phyloP scores from a whole-genome alignment of 2,113 vertebrate species.

The Heteronetta atricapilla region DNA sequence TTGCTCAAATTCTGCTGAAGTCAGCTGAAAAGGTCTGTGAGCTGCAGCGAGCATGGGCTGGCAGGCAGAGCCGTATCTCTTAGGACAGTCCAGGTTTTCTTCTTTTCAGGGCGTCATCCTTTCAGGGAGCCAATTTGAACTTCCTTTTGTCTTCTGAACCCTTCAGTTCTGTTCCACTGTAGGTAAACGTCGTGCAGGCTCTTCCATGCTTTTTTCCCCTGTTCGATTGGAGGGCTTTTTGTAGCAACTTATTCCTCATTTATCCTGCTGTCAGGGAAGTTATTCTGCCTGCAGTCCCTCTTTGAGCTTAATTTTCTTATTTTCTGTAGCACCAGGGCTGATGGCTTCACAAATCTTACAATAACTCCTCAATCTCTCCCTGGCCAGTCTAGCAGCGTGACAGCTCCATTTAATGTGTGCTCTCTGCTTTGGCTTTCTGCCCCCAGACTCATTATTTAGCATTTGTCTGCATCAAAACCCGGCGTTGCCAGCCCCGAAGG shows the following conservation, averaged over 20 bases:
- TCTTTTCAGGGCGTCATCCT: background rate
- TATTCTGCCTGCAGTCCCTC: background rate
- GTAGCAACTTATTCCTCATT: background rate
- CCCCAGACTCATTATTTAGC: constrained; percentile 1
- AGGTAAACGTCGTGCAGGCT: background rate
- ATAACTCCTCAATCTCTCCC: background rate
- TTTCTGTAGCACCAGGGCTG: background rate
- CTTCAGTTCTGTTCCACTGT: background rate
- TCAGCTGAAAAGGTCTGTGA: background rate
- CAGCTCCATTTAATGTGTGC: background rate
- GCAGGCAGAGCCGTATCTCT: background rate
- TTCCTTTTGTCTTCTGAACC: background rate
- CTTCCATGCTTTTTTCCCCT: background rate
- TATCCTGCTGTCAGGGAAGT: background rate
- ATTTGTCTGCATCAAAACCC: background rate
- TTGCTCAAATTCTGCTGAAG: background rate
- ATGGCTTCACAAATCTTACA: background rate
- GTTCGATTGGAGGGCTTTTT: background rate
- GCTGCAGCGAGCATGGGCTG: background rate
- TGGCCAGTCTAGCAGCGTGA: background rate
- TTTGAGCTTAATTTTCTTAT: background rate
- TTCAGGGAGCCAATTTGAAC: background rate
- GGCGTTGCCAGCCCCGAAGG: background rate
- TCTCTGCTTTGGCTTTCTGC: background rate
- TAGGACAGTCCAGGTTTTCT: background rate